phyloP scores from a whole-genome alignment of 64 coral and sea anemone genomes.

The Acropora yongei region DNA sequence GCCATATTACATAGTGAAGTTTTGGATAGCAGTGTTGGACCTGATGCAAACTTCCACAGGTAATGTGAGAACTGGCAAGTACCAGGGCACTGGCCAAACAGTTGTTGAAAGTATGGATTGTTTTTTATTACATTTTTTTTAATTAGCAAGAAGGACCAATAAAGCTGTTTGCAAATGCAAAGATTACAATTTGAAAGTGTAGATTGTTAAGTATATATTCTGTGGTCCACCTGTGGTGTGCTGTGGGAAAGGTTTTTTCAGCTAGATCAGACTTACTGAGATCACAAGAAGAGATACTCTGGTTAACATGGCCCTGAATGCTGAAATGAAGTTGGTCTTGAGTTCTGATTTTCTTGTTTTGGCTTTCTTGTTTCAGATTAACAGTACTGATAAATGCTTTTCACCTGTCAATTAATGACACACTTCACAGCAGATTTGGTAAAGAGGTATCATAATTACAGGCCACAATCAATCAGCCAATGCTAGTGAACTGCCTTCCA shows the following conservation, averaged over 20 bases:
- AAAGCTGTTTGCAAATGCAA: too few relatives aligned
- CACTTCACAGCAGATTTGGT: slow-evolving; percentile 12
- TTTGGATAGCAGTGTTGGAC: slow-evolving; percentile 57
- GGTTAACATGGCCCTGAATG: too few relatives aligned
- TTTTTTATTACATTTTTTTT: too few relatives aligned
- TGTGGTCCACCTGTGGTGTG: too few relatives aligned
- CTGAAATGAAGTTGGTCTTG: not conserved
- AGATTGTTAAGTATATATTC: too few relatives aligned
- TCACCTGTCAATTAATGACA: slow-evolving; percentile 16
- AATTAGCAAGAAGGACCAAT: too few relatives aligned
- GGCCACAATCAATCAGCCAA: slow-evolving; percentile 5
- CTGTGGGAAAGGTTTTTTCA: too few relatives aligned
- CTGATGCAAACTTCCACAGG: slow-evolving; percentile 60
- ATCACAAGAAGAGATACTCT: too few relatives aligned
- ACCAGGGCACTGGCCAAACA: too few relatives aligned
- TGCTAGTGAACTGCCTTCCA: slow-evolving; percentile 54
- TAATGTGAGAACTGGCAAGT: not conserved
- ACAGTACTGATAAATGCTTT: slow-evolving; percentile 73
- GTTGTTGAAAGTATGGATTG: not conserved
- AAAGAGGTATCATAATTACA: slow-evolving; percentile 11
- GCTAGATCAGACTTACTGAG: too few relatives aligned
- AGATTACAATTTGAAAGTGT: too few relatives aligned
- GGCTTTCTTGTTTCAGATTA: slow-evolving; percentile 19
- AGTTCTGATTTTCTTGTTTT: not conserved
- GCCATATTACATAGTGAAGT: slow-evolving; percentile 39